These are phyloP conservation scores for Ichneumoninae sp. DNA, from an alignment of 2,888 invertebrate genomes.

Conservation along the genomic window DNA sequence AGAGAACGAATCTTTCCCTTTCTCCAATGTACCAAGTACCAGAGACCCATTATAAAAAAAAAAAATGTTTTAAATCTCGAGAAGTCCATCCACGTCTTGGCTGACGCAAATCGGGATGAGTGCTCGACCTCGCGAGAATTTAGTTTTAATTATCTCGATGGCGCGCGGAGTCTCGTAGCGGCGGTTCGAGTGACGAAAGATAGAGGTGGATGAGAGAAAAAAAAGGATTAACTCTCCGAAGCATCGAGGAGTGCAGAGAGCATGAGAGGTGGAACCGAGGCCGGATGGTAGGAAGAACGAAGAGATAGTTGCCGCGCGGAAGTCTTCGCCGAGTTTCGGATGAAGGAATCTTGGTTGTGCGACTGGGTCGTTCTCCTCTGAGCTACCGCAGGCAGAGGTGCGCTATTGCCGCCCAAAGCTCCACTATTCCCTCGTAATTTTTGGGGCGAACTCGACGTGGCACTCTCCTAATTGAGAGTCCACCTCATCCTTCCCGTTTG, in stretches of 20 bases:
- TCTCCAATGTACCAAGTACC: not conserved
- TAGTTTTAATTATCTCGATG: constrained; percentile 62
- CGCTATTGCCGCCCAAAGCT: constrained; percentile 6
- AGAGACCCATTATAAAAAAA: not conserved
- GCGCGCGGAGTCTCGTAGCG: constrained; percentile 37
- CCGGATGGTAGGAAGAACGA: constrained; percentile 41
- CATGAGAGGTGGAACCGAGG: constrained; percentile 35
- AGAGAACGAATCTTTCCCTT: not conserved
- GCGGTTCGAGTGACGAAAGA: constrained; percentile 43
- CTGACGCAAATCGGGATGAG: constrained; percentile 36
- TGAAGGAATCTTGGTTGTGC: constrained; percentile 48
- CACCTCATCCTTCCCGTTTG: constrained; percentile 61
- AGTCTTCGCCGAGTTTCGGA: constrained; percentile 59
- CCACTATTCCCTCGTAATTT: constrained; percentile 67
- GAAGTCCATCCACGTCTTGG: not conserved
- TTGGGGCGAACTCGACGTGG: constrained; percentile 72
- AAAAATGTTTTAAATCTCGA: not conserved
- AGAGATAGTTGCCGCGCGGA: constrained; percentile 54
- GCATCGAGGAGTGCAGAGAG: constrained; percentile 11
- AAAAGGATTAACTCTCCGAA: constrained; percentile 28
- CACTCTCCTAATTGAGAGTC: constrained; percentile 75
- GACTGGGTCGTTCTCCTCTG: not conserved
- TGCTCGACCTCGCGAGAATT: constrained; percentile 38
- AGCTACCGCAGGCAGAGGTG: not conserved
- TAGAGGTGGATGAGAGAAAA: not conserved